These are phyloP conservation scores for Monarcha castaneiventris DNA, from an alignment of 2,113 vertebrate species.

Conservation along the genomic window DNA sequence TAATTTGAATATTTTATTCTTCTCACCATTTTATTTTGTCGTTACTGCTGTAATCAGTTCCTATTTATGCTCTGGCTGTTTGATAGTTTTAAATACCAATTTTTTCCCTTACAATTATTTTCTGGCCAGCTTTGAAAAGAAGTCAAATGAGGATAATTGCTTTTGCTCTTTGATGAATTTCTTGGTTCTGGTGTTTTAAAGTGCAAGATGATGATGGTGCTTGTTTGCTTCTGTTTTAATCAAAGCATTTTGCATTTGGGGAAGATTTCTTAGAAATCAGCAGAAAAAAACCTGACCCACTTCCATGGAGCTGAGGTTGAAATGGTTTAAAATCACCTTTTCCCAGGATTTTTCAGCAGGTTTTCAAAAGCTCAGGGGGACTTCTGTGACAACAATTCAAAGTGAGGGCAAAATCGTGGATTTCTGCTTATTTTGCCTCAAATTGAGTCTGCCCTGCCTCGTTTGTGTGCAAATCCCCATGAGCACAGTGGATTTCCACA, in stretches of 20 bases:
- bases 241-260: background rate
- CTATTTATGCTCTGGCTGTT: background rate
- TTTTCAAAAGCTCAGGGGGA: background rate
- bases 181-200: background rate
- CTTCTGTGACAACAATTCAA: background rate
- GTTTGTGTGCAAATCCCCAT: background rate
- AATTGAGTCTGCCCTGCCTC: background rate
- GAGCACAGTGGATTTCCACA: background rate
- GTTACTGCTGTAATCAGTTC: conserved; percentile 25
- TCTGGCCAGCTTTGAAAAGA: background rate
- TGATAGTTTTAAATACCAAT: background rate
- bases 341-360: background rate
- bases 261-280: background rate
- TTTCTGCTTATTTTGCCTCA: background rate
- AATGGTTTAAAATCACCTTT: background rate
- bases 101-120: background rate
- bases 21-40: background rate
- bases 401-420: background rate
- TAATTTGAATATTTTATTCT: background rate
- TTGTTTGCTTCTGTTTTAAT: background rate
- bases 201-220: background rate
- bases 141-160: background rate
- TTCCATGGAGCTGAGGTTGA: background rate
- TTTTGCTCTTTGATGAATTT: conserved; percentile 7
- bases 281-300: background rate